These are phyloP conservation scores for Phrynosoma blainvillii DNA, from an alignment of 2,113 vertebrate species.

Conservation along the genomic window DNA sequence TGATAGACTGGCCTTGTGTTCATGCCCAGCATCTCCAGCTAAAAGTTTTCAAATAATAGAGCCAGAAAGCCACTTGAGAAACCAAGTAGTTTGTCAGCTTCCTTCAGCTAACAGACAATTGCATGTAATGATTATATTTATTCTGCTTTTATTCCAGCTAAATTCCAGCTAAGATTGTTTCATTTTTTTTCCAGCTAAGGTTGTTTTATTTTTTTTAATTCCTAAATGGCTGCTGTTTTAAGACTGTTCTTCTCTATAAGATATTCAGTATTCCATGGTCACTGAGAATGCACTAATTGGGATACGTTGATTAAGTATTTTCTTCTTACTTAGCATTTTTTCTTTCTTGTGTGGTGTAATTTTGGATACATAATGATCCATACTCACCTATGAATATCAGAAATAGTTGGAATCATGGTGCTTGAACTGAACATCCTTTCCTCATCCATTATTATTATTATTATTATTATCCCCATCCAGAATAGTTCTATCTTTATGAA, in stretches of 20 bases:
- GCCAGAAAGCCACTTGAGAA: too few relatives aligned
- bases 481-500: too few relatives aligned
- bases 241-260: not conserved
- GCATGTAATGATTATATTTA: not conserved
- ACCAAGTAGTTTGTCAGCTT: not conserved
- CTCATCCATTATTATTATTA: not conserved
- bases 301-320: too few relatives aligned
- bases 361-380: not conserved
- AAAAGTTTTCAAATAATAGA: too few relatives aligned
- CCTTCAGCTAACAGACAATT: not conserved
- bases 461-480: too few relatives aligned
- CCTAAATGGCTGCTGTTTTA: not conserved
- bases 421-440: fast-evolving
- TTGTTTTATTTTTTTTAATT: not conserved
- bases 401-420: not conserved
- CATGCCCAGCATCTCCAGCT: too few relatives aligned
- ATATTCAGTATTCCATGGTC: not conserved
- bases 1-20: too few relatives aligned
- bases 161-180: not conserved
- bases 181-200: too few relatives aligned
- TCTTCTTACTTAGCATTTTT: too few relatives aligned
- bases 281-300: not conserved
- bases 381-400: not conserved
- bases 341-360: not conserved
- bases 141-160: not conserved